Conservation (phyloP, 2,113 vertebrate genomes). For the Cinclus cinclus region DNA sequence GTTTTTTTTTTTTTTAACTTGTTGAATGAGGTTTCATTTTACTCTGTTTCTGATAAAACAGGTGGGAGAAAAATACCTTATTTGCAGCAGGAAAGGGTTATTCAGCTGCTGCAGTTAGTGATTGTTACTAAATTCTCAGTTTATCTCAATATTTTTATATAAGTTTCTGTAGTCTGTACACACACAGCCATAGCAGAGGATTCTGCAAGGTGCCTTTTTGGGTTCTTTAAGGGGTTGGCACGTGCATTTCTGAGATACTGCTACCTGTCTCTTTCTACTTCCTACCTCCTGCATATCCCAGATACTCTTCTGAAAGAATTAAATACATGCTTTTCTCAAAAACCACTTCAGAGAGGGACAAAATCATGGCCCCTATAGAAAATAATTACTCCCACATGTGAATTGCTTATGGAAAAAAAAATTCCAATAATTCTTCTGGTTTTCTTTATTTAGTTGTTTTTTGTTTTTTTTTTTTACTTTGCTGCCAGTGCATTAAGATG, state of each 20-base stretch:
- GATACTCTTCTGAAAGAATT: background rate
- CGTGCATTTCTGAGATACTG: background rate
- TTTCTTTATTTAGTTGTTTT: background rate
- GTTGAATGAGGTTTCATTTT: background rate
- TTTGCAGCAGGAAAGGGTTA: background rate
- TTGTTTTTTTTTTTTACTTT: background rate
- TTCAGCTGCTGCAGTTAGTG: background rate
- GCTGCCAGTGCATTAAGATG: background rate
- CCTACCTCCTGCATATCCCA: background rate
- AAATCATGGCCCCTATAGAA: background rate
- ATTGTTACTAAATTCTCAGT: background rate
- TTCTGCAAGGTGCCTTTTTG: background rate
- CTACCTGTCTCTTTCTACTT: background rate
- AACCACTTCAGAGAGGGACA: background rate
- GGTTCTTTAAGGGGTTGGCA: background rate
- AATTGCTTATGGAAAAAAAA: background rate
- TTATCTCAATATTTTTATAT: background rate
- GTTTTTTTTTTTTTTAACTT: background rate
- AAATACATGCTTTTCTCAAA: background rate
- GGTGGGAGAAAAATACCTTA: background rate
- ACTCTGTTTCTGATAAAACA: background rate
- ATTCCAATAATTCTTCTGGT: background rate
- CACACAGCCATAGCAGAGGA: background rate
- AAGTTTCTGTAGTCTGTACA: background rate
- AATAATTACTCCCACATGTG: background rate